These are phyloP conservation scores for Anastrepha ludens DNA, from an alignment of 1,140 invertebrate species.

Conservation along the genomic window DNA sequence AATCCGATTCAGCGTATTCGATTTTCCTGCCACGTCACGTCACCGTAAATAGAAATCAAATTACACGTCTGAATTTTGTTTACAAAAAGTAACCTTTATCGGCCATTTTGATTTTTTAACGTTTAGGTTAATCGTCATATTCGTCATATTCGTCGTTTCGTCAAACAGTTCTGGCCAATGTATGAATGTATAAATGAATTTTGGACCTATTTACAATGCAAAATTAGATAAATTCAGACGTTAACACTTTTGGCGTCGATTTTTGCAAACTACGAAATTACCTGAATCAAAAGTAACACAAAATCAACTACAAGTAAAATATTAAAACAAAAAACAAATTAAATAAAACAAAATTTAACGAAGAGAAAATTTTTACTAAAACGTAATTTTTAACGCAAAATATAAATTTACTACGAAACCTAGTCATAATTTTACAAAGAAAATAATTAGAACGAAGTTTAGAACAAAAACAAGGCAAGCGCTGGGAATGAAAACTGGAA, in stretches of 20 bases:
- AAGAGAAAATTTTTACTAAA: constrained; percentile 50
- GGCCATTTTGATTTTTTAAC: constrained; percentile 54
- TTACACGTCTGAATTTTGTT: constrained; percentile 71
- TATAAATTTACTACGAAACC: constrained; percentile 8
- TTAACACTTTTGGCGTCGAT: constrained; percentile 64
- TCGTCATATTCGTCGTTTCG: constrained; percentile 41
- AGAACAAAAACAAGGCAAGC: neutral
- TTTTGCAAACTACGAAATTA: constrained; percentile 71
- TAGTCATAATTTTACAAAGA: constrained; percentile 40
- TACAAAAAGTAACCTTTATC: constrained; percentile 43
- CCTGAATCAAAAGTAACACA: constrained; percentile 62
- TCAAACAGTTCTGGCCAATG: constrained; percentile 28
- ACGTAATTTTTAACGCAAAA: constrained; percentile 39
- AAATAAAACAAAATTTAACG: constrained; percentile 46
- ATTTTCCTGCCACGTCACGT: constrained; percentile 34
- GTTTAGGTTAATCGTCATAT: constrained; percentile 47
- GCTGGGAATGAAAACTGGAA: neutral
- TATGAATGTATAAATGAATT: constrained; percentile 50
- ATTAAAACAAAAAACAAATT: constrained; percentile 60
- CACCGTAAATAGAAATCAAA: constrained; percentile 49
- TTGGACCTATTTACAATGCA: constrained; percentile 58
- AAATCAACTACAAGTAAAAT: constrained; percentile 56
- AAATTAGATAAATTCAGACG: constrained; percentile 72
- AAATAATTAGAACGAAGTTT: constrained; percentile 8
- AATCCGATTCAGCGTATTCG: constrained; percentile 20